Evolutionary conservation across 2,888 invertebrate species (phyloP).

Genomic region (Ophion costatus): DNA sequence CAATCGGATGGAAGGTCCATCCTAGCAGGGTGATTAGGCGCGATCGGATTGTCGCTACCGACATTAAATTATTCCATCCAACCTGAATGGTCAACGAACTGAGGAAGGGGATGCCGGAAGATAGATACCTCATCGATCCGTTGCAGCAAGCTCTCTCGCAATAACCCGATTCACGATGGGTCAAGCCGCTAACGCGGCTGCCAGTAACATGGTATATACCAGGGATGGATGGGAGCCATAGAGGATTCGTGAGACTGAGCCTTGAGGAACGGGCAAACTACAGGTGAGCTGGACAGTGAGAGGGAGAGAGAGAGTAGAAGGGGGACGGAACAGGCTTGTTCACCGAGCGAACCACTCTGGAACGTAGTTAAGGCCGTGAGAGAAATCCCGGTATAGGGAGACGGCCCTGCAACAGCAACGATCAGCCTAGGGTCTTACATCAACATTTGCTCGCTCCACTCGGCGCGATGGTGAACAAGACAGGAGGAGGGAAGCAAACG

Average conservation of each 20-base stretch:
- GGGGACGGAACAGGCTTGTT: conserved; percentile 56
- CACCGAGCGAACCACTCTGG: conserved; percentile 37
- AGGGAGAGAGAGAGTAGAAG: conserved; percentile 25
- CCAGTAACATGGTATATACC: conserved; percentile 27
- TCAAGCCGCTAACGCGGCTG: conserved; percentile 56
- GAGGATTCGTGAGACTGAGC: conserved; percentile 38
- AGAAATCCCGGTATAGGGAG: conserved; percentile 37
- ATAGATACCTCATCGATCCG: conserved; percentile 56
- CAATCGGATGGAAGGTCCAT: too few relatives aligned
- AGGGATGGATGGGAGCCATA: conserved; percentile 18
- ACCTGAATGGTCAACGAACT: conserved; percentile 7
- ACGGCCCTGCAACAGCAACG: conserved; percentile 46
- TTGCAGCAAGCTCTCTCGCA: conserved; percentile 49
- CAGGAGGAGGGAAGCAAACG: conserved; percentile 12
- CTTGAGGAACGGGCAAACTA: conserved; percentile 18
- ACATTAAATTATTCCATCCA: conserved; percentile 23
- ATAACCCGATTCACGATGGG: conserved; percentile 59
- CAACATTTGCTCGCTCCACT: conserved; percentile 63
- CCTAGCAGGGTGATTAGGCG: neutral
- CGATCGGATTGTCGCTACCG: neutral
- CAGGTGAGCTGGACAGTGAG: conserved; percentile 35
- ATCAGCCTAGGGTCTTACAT: conserved; percentile 65
- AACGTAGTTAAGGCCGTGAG: conserved; percentile 59
- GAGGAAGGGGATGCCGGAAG: conserved; percentile 9
- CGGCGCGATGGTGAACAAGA: conserved; percentile 47